Evolutionary conservation across 1,140 invertebrate species (phyloP).

Genomic region (Aphidius ervi): DNA sequence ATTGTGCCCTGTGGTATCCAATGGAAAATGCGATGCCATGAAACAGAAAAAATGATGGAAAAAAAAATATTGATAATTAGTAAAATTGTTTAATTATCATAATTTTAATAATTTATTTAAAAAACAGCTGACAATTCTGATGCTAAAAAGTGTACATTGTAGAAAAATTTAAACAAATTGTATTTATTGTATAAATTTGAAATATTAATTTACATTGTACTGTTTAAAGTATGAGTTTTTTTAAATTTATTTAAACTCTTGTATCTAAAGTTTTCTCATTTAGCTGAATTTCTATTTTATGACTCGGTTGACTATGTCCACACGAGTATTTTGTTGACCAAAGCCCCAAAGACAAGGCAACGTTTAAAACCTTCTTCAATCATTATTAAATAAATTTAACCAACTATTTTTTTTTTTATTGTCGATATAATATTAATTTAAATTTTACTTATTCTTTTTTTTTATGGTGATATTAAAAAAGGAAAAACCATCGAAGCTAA

Average conservation of each 20-base stretch:
- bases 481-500: too few relatives aligned
- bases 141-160: background rate
- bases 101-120: background rate
- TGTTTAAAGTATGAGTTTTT: too few relatives aligned
- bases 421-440: too few relatives aligned
- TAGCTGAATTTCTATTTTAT: slow-evolving; percentile 3
- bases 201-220: background rate
- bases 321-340: slow-evolving; percentile 4
- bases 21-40: slow-evolving; percentile 47
- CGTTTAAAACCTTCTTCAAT: too few relatives aligned
- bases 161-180: background rate
- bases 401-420: too few relatives aligned
- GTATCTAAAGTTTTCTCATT: slow-evolving; percentile 9
- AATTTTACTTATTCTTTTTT: too few relatives aligned
- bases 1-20: slow-evolving; percentile 56
- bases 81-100: background rate
- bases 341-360: background rate
- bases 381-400: too few relatives aligned
- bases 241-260: background rate
- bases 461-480: too few relatives aligned
- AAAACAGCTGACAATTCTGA: background rate
- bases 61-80: slow-evolving; percentile 8
- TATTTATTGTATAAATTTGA: slow-evolving; percentile 4
- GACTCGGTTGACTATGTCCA: background rate
- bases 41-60: slow-evolving; percentile 47